Percentiles rank a stretch among this genome's conserved stretches.
Evolutionary conservation across 1,140 invertebrate genomes (phyloP).

Genomic region (Musca domestica): DNA sequence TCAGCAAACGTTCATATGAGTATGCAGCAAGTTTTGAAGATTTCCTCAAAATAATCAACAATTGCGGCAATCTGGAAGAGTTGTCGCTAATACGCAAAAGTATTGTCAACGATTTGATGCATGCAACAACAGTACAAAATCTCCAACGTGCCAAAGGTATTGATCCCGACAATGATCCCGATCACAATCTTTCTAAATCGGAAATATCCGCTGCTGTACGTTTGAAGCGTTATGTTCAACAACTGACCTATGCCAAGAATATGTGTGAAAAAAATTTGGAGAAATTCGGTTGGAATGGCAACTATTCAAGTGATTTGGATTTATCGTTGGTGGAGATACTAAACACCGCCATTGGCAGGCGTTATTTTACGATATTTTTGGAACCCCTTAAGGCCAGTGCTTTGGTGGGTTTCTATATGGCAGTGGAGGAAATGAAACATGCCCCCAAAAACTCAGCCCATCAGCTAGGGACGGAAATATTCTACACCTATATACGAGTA

Average conservation of each 20-base stretch:
- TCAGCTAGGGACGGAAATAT: constrained; percentile 85
- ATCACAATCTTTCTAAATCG: constrained; percentile 62
- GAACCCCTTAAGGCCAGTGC: constrained; percentile 78
- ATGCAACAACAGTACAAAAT: constrained; percentile 87
- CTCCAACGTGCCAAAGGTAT: constrained; percentile 72
- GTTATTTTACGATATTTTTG: constrained; percentile 76
- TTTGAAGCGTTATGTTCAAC: constrained; percentile 74
- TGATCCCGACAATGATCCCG: constrained; percentile 66
- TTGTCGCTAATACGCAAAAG: constrained; percentile 79
- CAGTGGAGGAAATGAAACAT: constrained; percentile 80
- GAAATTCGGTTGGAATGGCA: constrained; percentile 73
- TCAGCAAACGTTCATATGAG: constrained; percentile 78
- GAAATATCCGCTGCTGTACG: constrained; percentile 71
- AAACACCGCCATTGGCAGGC: constrained; percentile 68
- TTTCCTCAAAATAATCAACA: constrained; percentile 81
- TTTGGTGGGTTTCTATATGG: constrained; percentile 79
- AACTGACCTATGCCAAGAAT: constrained; percentile 79
- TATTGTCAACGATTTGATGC: constrained; percentile 89
- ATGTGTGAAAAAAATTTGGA: constrained; percentile 79
- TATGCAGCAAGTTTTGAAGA: constrained; percentile 89
- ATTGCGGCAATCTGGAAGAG: constrained; percentile 75
- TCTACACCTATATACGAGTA: constrained; percentile 81
- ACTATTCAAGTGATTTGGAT: constrained; percentile 63
- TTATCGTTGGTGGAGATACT: constrained; percentile 66
- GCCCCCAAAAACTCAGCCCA: constrained; percentile 74